A percentile compares a stretch with the other conserved stretches of the same genome.
Evolutionary conservation across 2,888 invertebrate genomes (phyloP).

Genomic region (Tipula unca): DNA sequence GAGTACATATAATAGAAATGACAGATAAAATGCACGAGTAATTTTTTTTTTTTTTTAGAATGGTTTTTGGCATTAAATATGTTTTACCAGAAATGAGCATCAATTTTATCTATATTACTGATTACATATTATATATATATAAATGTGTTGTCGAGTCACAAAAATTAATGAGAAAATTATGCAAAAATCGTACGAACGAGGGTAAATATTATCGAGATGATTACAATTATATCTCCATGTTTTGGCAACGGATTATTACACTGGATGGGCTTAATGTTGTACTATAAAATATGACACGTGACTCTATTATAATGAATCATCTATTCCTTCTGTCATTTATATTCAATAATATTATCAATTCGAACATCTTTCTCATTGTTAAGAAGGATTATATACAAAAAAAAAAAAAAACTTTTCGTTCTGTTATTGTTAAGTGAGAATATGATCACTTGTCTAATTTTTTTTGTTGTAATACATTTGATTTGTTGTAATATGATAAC

Average conservation of each 20-base stretch:
- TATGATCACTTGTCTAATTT: slow-evolving; percentile 14
- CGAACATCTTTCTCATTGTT: neutral
- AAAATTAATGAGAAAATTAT: neutral
- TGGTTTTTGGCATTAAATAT: neutral
- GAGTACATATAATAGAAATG: neutral
- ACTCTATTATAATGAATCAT: neutral
- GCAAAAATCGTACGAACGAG: neutral
- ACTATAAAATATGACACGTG: neutral
- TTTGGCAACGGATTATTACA: neutral
- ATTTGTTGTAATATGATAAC: neutral
- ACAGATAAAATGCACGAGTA: neutral
- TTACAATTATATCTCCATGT: neutral
- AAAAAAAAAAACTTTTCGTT: neutral
- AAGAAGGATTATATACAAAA: neutral
- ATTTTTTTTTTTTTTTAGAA: neutral
- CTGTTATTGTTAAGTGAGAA: neutral
- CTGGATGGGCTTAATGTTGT: neutral
- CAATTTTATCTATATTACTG: neutral
- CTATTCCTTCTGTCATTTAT: neutral
- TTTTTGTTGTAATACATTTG: neutral
- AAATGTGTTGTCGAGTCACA: neutral
- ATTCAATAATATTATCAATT: neutral
- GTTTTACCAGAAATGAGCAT: neutral
- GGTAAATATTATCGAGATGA: neutral
- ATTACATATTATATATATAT: too few species aligned